These are phyloP conservation scores for Parazoanthus atlanticus DNA, from an alignment of 92 coral and sea anemone genomes.

Conservation along the genomic window DNA sequence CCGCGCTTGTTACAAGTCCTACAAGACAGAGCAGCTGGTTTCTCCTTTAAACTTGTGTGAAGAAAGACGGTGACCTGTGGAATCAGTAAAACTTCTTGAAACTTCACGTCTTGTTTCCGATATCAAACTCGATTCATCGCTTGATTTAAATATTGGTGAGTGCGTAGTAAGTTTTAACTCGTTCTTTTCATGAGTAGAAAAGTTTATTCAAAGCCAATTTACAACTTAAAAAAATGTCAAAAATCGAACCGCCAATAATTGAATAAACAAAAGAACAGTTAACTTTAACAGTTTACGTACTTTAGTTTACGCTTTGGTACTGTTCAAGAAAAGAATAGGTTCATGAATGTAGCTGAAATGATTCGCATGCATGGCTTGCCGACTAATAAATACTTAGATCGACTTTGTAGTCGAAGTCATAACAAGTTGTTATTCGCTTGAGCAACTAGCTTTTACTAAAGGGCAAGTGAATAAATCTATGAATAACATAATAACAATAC, in stretches of 20 bases:
- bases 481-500: background rate
- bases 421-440: background rate
- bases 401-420: background rate
- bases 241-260: background rate
- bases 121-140: background rate
- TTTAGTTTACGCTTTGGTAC: background rate
- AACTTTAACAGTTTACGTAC: too few relatives aligned
- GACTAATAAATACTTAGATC: background rate
- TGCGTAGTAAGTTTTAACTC: background rate
- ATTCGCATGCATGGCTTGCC: background rate
- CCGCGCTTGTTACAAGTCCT: background rate
- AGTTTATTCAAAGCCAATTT: too few relatives aligned
- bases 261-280: background rate
- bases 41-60: background rate
- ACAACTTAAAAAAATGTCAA: background rate
- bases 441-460: background rate
- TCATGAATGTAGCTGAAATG: background rate
- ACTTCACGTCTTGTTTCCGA: background rate
- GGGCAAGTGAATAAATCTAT: background rate
- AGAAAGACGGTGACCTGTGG: background rate
- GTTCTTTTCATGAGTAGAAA: background rate
- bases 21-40: background rate
- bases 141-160: background rate
- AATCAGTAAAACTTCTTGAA: too few relatives aligned
- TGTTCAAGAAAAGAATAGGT: background rate